phyloP scores from a whole-genome alignment of 2,888 invertebrate genomes.

The Hypselothyrea guttata region DNA sequence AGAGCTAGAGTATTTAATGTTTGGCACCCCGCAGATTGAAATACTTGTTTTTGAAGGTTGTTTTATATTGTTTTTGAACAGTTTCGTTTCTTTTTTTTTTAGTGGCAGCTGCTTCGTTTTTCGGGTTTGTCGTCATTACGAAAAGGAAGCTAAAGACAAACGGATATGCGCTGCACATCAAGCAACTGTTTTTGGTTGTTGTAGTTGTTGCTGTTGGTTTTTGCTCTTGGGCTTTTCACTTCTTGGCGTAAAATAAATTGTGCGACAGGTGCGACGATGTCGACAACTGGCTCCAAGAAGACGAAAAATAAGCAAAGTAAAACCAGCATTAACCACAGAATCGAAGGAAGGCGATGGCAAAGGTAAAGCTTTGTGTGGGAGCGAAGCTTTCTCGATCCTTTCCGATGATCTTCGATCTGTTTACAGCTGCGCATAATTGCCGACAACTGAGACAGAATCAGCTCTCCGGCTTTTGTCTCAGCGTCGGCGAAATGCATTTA shows the following conservation, averaged over 20 bases:
- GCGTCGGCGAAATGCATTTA: conserved; percentile 37
- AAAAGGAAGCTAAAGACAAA: conserved; percentile 75
- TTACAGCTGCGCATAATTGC: conserved; percentile 73
- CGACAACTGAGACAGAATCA: not conserved
- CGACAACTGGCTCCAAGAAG: conserved; percentile 53
- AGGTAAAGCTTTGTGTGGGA: conserved; percentile 63
- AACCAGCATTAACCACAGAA: conserved; percentile 28
- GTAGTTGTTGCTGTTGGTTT: conserved; percentile 28
- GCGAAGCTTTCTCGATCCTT: conserved; percentile 65
- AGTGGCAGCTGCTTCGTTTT: conserved; percentile 64
- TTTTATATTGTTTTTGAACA: too few relatives aligned
- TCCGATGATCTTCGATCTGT: conserved; percentile 48
- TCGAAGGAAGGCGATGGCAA: conserved; percentile 18
- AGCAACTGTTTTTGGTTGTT: conserved; percentile 63
- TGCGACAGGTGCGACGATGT: conserved; percentile 73
- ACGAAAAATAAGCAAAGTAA: conserved; percentile 20
- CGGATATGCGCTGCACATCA: conserved; percentile 73
- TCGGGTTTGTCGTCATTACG: conserved; percentile 67
- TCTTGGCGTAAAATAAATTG: conserved; percentile 74
- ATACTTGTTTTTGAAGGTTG: conserved; percentile 5
- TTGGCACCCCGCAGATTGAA: not conserved
- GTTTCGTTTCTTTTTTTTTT: conserved; percentile 19
- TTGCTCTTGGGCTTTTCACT: conserved; percentile 64
- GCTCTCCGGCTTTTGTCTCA: conserved; percentile 30
- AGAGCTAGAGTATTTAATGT: conserved; percentile 16